Evolutionary conservation across 1,140 invertebrate species (phyloP), one percentile per base, ranked within the genome.

Genomic region (Lepidurus couesii): DNA sequence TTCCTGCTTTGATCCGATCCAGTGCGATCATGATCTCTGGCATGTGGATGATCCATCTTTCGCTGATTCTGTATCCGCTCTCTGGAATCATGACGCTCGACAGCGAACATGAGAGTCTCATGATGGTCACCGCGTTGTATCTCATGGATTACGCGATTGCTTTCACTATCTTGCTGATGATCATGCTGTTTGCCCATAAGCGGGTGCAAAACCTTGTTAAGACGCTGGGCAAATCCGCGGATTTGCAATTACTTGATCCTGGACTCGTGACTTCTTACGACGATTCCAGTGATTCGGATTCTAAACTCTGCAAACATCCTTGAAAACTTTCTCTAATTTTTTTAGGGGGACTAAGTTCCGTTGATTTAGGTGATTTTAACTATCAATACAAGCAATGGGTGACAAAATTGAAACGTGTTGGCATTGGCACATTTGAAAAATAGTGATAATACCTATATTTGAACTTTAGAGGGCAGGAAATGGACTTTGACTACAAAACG

Each of bases 1-100:
- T 65, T 65, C 53, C 53, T n/a, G 53, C 53, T 0, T 65, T 65
- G 16, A 65, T 65, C 53, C 53, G 53, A 21, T 65, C 53, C 6
- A 65, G n/a, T 13, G 53, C 53, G 16, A 65, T 65, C 21, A 65
- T 65, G 53, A 9, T 65, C 21, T 65, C 53, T 16, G 53, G 53
- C 53, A 65, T 65, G 53, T 65, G 53, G 53, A 65, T 65, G 53
- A 65, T 65, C 16, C 53, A 65, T 4, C 53, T 65, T 9, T 65
- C 53, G 7, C 21, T 65, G 16, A 65, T 65, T 16, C 3, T 65
- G 53, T 65, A 65, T n/a, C 53, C 53, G 7, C 53, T 65, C 21
- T 65, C 53, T 7, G 53, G 21, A 65, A 21, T 65, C 13, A 16
- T 65, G 13, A 65, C 53, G 5, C 21, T n/a, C 13, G 21, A 16